These are phyloP conservation scores for Campaea margaritaria DNA, from an alignment of 2,888 invertebrate genomes.

Conservation along the genomic window DNA sequence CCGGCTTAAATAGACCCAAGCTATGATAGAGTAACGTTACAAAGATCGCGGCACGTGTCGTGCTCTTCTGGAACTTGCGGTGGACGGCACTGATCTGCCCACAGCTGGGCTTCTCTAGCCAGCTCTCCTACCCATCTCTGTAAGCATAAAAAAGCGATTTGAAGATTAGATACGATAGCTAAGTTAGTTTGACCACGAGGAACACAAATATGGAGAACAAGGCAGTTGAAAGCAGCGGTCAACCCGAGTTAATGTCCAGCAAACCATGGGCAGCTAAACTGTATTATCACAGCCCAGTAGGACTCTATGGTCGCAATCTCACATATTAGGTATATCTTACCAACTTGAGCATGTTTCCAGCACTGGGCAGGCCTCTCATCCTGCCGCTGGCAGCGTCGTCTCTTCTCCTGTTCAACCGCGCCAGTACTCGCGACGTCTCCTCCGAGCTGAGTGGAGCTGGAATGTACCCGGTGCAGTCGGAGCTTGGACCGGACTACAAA, in stretches of 20 bases:
- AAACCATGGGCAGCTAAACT: not conserved
- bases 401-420: conserved; percentile 68
- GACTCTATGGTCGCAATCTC: not conserved
- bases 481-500: conserved; percentile 60
- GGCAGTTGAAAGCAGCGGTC: no score
- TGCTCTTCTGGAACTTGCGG: conserved; percentile 62
- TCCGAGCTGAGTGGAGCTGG: conserved; percentile 53
- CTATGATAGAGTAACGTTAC: conserved; percentile 48
- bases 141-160: not conserved
- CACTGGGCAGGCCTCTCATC: conserved; percentile 57
- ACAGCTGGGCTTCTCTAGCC: conserved; percentile 72
- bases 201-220: not conserved
- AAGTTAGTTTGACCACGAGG: no score
- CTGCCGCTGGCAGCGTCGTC: conserved; percentile 65
- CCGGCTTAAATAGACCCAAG: no score
- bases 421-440: conserved; percentile 62
- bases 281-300: not conserved
- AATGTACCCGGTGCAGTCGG: conserved; percentile 63
- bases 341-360: conserved; percentile 76
- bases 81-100: conserved; percentile 75
- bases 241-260: no score
- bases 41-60: conserved; percentile 72
- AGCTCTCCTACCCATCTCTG: conserved; percentile 78
- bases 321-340: conserved; percentile 44
- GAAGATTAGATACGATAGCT: no score